Base-by-base conservation (phyloP, 2,113 vertebrate genomes). In the Zosterops pallidus region DNA sequence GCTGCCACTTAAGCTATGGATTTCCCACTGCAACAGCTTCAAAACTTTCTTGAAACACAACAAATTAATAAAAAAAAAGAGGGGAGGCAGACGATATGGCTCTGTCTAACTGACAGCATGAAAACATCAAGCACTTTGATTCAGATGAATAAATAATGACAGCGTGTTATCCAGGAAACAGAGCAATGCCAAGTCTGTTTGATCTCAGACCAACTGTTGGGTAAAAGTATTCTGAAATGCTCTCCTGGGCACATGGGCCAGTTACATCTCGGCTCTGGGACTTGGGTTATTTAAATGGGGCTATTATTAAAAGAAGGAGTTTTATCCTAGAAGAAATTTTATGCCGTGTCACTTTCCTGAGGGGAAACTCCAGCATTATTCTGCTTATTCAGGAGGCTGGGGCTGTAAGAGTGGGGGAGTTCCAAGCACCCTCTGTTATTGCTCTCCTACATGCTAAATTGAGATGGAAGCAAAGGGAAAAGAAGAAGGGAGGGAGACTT, bases 61-160 rank as follows among this genome's bases (percentile, higher is more conserved):
- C 77, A 95, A 85, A 95, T 79, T 53, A 83, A 83, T 55, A 39
- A 93, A 67, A 84, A 33, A 55, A 50, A 12, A 46, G 49, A 50
- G 3, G 12, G 9, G 24, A 96, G 76, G 65, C 92, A 97, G 96
- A 96, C 82, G 56, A 84, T 91, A 53, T 65, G 85, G 50, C 92
- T 96, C 86, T 91, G 71, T 62, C 93, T 96, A 87, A 94, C 92
- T 86, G 79, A 86, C 44, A 56, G 76, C 94, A 94, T 5, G 50
- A 89, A 97, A 96, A 96, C 85, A 96, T 83, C 91, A 89, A 95
- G 93, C 89, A 96, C 96, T 95, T 89, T 88, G 86, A 93, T 94
- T 92, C 89, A 90, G 79, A 95, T 96, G 76, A 97, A 97, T 97
- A 96, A 96, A 91, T 96, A 93, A 97, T 96, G 94, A 96, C 9